Percentiles rank a stretch among this genome's conserved stretches.
Evolutionary conservation across 2,888 invertebrate genomes (phyloP).

Genomic region (Chrysolina americana): DNA sequence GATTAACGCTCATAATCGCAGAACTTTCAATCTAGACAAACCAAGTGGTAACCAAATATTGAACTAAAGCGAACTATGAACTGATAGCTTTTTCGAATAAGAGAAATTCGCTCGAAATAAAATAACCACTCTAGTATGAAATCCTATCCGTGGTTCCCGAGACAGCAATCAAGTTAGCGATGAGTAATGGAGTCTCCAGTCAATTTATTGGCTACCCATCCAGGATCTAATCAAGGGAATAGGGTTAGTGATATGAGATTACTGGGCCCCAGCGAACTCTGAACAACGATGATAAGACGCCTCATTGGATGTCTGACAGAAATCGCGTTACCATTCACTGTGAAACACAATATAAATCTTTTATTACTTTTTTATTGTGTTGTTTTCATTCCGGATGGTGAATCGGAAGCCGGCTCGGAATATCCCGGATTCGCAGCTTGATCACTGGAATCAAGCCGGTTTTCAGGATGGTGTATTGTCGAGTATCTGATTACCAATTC

Average conservation of each 20-base stretch:
- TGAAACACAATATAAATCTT: constrained; percentile 56
- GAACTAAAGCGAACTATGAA: not conserved
- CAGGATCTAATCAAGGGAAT: constrained; percentile 70
- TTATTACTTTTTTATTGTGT: constrained; percentile 55
- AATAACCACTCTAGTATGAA: constrained; percentile 65
- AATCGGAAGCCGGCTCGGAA: not conserved
- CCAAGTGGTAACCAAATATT: no score
- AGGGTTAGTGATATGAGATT: constrained; percentile 70
- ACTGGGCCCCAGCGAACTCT: constrained; percentile 64
- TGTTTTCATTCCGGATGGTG: constrained; percentile 23
- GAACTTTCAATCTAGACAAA: no score
- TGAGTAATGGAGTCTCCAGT: constrained; percentile 69
- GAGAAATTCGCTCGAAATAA: constrained; percentile 58
- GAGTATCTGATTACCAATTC: no score
- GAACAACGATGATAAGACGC: constrained; percentile 69
- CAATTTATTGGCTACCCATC: constrained; percentile 70
- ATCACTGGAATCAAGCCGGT: no score
- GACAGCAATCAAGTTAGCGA: constrained; percentile 68
- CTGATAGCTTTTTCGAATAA: constrained; percentile 45
- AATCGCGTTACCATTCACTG: constrained; percentile 64
- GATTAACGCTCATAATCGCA: no score
- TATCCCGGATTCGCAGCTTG: not conserved
- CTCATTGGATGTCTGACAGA: constrained; percentile 64
- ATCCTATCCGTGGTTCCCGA: constrained; percentile 64
- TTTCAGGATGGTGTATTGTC: no score